Conservation (phyloP, 2,113 vertebrate genomes). For the Phycodurus eques region DNA sequence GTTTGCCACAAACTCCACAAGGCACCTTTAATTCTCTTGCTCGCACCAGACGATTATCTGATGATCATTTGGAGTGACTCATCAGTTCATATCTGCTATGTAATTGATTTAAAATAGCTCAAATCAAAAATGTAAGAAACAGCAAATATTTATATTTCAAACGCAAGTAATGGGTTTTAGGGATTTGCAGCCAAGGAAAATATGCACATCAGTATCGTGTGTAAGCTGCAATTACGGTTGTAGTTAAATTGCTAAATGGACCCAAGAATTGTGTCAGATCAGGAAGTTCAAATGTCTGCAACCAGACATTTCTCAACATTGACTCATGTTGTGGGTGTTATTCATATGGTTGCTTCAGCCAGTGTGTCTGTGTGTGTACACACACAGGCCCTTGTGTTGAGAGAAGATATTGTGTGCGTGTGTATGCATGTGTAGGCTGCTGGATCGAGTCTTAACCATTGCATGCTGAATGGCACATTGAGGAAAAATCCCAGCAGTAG, state of each 20-base stretch:
- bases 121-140: not conserved
- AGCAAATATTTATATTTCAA: not conserved
- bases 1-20: not conserved
- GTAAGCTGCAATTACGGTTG: not conserved
- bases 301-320: not conserved
- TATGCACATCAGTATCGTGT: not conserved
- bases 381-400: slow-evolving; percentile 26
- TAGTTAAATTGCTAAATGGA: not conserved
- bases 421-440: slow-evolving; percentile 2
- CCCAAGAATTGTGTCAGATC: not conserved
- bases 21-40: not conserved
- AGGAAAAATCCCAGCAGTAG: slow-evolving; percentile 48
- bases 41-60: not conserved
- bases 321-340: not conserved
- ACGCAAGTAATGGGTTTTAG: not conserved
- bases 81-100: not conserved
- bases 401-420: slow-evolving; percentile 29
- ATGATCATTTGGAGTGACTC: not conserved
- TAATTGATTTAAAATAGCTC: not conserved
- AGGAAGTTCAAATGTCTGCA: not conserved
- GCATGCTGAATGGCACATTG: slow-evolving; percentile 64
- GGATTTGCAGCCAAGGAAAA: not conserved
- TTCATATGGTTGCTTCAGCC: slow-evolving; percentile 7
- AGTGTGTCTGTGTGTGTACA: slow-evolving; percentile 7
- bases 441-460: slow-evolving; percentile 34